Percentiles rank a stretch among this genome's conserved stretches.
phyloP scores from a whole-genome alignment of 2,888 invertebrate species.

The Heliconius charithonia region DNA sequence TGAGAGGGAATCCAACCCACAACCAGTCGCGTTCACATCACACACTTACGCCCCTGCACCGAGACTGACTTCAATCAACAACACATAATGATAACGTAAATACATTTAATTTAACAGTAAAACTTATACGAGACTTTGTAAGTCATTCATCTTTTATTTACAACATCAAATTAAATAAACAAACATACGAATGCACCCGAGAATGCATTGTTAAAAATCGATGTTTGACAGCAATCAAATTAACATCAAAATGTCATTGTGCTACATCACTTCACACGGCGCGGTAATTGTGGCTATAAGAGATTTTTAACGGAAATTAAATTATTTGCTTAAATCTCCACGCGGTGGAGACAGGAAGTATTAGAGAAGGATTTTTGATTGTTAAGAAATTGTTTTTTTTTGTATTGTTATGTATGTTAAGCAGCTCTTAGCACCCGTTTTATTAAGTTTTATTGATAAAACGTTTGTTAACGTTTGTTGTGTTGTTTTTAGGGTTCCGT shows the following conservation, averaged over 20 bases:
- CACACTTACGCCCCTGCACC: too few species aligned
- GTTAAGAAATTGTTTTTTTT: constrained; percentile 12
- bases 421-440: not conserved
- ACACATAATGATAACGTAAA: constrained; percentile 4
- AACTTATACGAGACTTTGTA: constrained; percentile 6
- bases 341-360: constrained; percentile 40
- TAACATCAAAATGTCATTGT: constrained; percentile 70
- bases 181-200: constrained; percentile 31
- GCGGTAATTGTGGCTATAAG: constrained; percentile 66
- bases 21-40: too few species aligned
- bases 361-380: constrained; percentile 35
- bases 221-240: constrained; percentile 71
- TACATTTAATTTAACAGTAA: constrained; percentile 4
- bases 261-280: constrained; percentile 68
- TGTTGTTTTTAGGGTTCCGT: not conserved
- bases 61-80: too few species aligned
- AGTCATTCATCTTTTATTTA: constrained; percentile 27
- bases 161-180: constrained; percentile 14
- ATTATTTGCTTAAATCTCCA: constrained; percentile 57
- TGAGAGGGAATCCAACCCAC: too few species aligned
- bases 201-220: constrained; percentile 44
- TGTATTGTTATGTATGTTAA: not conserved
- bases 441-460: not conserved
- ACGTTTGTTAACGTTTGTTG: not conserved
- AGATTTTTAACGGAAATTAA: constrained; percentile 69